These are phyloP conservation scores for Nesidiocoris tenuis DNA, from an alignment of 2,888 invertebrate species.

Conservation along the genomic window DNA sequence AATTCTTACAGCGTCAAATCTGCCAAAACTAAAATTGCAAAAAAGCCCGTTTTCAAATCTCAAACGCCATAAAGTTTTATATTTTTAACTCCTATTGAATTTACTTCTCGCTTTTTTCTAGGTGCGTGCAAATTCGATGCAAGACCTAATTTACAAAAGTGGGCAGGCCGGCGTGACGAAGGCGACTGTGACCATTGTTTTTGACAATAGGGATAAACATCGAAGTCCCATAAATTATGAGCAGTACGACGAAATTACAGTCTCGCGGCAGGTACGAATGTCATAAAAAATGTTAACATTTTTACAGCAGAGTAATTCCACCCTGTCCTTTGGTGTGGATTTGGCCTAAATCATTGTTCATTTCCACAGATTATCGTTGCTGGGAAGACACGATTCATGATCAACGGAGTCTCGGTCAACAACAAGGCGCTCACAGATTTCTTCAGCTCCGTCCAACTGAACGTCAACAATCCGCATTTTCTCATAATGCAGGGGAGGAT, in stretches of 20 bases:
- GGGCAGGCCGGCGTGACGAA: slow-evolving; percentile 95
- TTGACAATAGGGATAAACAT: slow-evolving; percentile 81
- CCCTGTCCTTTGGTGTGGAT: too few species aligned
- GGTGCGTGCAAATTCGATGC: slow-evolving; percentile 86
- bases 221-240: slow-evolving; percentile 91
- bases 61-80: too few species aligned
- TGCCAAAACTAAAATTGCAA: too few species aligned
- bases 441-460: slow-evolving; percentile 94
- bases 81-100: too few species aligned
- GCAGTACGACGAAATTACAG: slow-evolving; percentile 83
- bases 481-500: slow-evolving; percentile 99
- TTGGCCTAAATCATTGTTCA: not conserved
- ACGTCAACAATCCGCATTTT: slow-evolving; percentile 99
- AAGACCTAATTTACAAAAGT: slow-evolving; percentile 96
- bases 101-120: too few species aligned
- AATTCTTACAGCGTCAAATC: too few species aligned
- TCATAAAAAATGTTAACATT: too few species aligned
- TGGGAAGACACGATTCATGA: slow-evolving; percentile 86
- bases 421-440: slow-evolving; percentile 90
- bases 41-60: too few species aligned
- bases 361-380: slow-evolving; percentile 71
- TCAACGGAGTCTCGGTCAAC: slow-evolving; percentile 88
- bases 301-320: too few species aligned
- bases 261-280: slow-evolving; percentile 79
- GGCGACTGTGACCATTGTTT: slow-evolving; percentile 92